These are phyloP conservation scores for Acronicta leporina DNA, from an alignment of 2,888 invertebrate species.

Conservation along the genomic window DNA sequence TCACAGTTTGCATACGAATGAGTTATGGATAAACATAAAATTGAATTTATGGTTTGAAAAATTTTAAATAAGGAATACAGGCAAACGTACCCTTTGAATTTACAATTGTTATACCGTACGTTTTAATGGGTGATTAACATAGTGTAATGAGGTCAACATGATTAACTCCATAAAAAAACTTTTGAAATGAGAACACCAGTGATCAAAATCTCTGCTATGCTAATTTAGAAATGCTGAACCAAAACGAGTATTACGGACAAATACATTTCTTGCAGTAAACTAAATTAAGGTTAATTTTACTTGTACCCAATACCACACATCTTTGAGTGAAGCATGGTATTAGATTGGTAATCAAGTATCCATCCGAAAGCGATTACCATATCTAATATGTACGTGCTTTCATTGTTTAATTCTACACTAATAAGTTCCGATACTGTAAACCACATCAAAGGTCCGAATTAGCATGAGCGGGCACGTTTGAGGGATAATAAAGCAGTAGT, in stretches of 20 bases:
- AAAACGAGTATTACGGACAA: background rate
- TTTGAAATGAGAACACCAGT: background rate
- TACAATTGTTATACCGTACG: too few relatives aligned
- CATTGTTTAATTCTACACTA: slow-evolving; percentile 60
- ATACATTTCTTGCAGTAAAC: slow-evolving; percentile 14
- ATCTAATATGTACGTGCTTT: slow-evolving; percentile 50
- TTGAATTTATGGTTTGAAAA: slow-evolving; percentile 34
- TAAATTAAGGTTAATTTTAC: slow-evolving; percentile 1
- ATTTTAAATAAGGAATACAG: background rate
- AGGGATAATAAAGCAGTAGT: slow-evolving; percentile 84
- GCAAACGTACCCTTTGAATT: background rate
- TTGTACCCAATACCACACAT: slow-evolving; percentile 41
- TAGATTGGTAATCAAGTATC: slow-evolving; percentile 32
- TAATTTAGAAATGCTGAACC: background rate
- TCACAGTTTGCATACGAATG: slow-evolving; percentile 53
- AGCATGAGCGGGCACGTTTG: slow-evolving; percentile 84
- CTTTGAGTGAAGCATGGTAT: slow-evolving; percentile 30
- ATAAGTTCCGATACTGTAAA: slow-evolving; percentile 69
- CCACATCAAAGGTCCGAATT: slow-evolving; percentile 86
- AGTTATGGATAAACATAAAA: slow-evolving; percentile 43
- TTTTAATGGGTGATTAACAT: too few relatives aligned
- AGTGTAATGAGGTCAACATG: too few relatives aligned
- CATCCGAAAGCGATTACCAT: slow-evolving; percentile 50
- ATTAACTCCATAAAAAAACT: too few relatives aligned
- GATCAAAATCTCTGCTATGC: background rate